Conservation (phyloP, 2,888 invertebrate species). For the Neelides folsomi region DNA sequence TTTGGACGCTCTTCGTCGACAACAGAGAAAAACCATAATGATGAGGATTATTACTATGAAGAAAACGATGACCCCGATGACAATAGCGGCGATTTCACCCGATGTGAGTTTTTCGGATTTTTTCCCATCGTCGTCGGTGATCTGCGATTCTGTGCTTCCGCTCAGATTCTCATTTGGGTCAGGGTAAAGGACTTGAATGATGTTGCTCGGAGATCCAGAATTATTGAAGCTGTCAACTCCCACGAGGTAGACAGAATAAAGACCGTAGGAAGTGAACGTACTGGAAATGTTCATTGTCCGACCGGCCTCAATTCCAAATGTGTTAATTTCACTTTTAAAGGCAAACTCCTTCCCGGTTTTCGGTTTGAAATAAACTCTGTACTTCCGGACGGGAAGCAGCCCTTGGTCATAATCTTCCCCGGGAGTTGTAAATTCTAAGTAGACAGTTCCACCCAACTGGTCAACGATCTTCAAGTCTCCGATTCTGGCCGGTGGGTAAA, state of each 20-base stretch:
- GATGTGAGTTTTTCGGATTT: constrained; percentile 2
- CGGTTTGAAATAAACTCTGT: constrained; percentile 18
- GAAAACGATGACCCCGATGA: constrained; percentile 41
- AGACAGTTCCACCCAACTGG: constrained; percentile 41
- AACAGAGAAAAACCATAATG: constrained; percentile 42
- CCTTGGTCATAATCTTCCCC: constrained; percentile 38
- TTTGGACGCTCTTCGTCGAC: constrained; percentile 34
- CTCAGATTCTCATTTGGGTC: constrained; percentile 14
- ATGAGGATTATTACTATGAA: constrained; percentile 42
- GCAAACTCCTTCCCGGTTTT: background rate
- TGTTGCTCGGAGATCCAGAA: too few species aligned
- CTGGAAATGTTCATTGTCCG: constrained; percentile 15
- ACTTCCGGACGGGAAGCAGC: constrained; percentile 15
- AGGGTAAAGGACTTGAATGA: too few species aligned
- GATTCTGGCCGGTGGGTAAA: constrained; percentile 41
- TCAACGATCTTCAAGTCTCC: constrained; percentile 45
- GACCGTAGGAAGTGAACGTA: constrained; percentile 18
- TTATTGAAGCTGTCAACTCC: constrained; percentile 6
- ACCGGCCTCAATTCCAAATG: background rate
- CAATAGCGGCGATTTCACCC: constrained; percentile 39
- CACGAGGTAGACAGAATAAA: constrained; percentile 19
- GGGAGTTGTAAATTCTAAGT: constrained; percentile 48
- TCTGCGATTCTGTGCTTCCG: background rate
- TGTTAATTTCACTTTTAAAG: background rate
- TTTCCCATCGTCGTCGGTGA: background rate